Conservation (phyloP, 2,113 vertebrate genomes). For the Pomatostomus ruficeps region DNA sequence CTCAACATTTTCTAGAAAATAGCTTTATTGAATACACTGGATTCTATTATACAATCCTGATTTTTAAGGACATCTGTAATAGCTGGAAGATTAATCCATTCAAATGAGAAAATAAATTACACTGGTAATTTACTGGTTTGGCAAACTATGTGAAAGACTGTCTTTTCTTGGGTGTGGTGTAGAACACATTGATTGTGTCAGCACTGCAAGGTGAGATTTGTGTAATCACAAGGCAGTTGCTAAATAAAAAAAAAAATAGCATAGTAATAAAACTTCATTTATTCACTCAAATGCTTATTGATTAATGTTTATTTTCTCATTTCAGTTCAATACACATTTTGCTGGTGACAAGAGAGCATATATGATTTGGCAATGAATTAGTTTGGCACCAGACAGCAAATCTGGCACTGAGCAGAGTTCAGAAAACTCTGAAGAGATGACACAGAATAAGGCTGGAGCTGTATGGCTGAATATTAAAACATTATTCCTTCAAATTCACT, state of each 20-base stretch:
- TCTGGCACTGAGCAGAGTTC: background rate
- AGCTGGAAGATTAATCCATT: constrained; percentile 1
- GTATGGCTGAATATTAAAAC: background rate
- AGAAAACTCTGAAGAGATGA: background rate
- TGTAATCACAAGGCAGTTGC: background rate
- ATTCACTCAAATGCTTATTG: background rate
- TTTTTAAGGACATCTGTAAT: background rate
- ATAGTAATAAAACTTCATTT: background rate
- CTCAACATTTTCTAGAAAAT: background rate
- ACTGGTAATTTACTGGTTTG: background rate
- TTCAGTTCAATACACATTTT: background rate
- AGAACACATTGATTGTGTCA: background rate
- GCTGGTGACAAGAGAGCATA: background rate
- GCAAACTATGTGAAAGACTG: background rate
- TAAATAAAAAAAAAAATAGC: background rate
- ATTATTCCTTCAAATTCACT: background rate
- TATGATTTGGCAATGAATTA: background rate
- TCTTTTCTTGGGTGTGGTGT: background rate
- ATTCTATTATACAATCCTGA: background rate
- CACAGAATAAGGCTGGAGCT: background rate
- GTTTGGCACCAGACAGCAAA: background rate
- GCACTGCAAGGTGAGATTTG: background rate
- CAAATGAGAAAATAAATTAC: background rate
- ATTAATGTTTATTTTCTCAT: background rate
- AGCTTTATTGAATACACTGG: background rate